Conservation (phyloP, 2,797 vertebrate species). For the Echiichthys vipera region DNA sequence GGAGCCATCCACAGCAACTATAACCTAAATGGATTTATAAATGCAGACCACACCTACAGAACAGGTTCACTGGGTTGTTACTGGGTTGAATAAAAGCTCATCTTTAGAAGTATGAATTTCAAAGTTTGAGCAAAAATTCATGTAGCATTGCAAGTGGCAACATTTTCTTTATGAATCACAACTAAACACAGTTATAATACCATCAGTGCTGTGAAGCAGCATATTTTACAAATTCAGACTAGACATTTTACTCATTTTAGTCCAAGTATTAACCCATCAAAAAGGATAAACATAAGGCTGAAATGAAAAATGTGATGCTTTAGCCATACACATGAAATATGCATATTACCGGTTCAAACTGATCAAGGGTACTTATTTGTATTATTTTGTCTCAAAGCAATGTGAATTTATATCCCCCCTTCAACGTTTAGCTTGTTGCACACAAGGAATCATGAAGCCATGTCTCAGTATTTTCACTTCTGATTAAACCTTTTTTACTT, state of each 20-base stretch:
- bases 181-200: not conserved
- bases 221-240: not conserved
- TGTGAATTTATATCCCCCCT: not conserved
- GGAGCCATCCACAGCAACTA: conserved; percentile 35
- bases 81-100: not conserved
- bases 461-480: not conserved
- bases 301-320: not conserved
- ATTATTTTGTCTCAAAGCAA: not conserved
- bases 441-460: not conserved
- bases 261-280: not conserved
- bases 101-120: not conserved
- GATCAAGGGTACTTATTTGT: not conserved
- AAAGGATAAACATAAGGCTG: not conserved
- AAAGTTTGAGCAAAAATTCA: not conserved
- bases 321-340: not conserved
- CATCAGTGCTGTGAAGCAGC: not conserved
- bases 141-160: not conserved
- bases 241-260: not conserved
- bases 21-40: conserved; percentile 36
- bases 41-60: conserved; percentile 17
- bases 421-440: not conserved
- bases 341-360: not conserved
- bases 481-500: not conserved
- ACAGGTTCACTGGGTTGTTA: not conserved
- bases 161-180: not conserved